Conservation (phyloP, 2,797 vertebrate species). For the Thamnophis elegans region DNA sequence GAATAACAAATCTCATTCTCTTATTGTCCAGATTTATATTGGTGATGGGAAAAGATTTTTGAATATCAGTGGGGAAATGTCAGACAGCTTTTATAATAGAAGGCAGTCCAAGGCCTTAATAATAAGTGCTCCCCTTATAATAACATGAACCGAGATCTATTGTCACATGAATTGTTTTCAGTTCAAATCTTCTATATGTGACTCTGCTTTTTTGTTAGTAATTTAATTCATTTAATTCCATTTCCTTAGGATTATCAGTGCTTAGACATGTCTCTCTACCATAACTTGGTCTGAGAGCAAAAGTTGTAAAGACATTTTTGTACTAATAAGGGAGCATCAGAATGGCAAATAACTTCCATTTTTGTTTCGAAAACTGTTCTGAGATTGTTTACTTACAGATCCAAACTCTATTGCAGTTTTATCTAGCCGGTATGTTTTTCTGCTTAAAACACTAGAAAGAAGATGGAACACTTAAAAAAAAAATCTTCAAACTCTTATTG, state of each 20-base stretch:
- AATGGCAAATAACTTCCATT: slow-evolving; percentile 44
- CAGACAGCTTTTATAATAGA: slow-evolving; percentile 51
- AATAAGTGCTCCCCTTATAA: slow-evolving; percentile 12
- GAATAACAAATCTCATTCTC: slow-evolving; percentile 43
- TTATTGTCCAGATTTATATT: slow-evolving; percentile 56
- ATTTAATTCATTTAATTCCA: slow-evolving; percentile 18
- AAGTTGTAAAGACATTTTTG: slow-evolving; percentile 28
- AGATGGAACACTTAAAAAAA: slow-evolving; percentile 40
- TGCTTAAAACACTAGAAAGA: slow-evolving; percentile 61
- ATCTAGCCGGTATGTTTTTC: slow-evolving; percentile 62
- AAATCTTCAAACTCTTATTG: slow-evolving; percentile 34
- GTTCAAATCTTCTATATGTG: slow-evolving; percentile 17
- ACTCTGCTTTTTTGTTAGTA: background rate
- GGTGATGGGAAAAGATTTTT: slow-evolving; percentile 16
- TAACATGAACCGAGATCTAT: background rate
- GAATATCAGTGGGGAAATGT: slow-evolving; percentile 31
- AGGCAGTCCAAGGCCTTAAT: slow-evolving; percentile 21
- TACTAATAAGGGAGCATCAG: slow-evolving; percentile 15
- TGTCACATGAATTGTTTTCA: background rate
- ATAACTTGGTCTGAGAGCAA: slow-evolving; percentile 47
- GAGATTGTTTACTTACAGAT: slow-evolving; percentile 50
- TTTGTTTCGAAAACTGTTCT: slow-evolving; percentile 46
- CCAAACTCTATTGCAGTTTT: slow-evolving; percentile 59
- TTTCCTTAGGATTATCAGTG: slow-evolving; percentile 29
- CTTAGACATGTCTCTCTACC: slow-evolving; percentile 29